A percentile compares a stretch with the other conserved stretches of the same genome.
These are phyloP conservation scores for Hemicrepidius hirtus DNA, from an alignment of 2,888 invertebrate species.

Conservation along the genomic window DNA sequence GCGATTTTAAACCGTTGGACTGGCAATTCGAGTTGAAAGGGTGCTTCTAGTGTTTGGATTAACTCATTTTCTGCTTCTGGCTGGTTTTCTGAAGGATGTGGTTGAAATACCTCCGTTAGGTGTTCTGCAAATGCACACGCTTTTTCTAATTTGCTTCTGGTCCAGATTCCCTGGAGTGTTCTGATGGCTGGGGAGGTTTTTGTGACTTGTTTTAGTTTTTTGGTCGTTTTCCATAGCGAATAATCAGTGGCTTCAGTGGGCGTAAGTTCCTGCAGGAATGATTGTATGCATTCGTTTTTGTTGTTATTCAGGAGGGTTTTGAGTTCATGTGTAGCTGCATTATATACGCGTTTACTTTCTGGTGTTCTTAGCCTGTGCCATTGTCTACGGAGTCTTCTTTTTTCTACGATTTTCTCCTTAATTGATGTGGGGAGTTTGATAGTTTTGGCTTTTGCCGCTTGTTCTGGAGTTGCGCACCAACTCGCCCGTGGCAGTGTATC, in stretches of 20 bases:
- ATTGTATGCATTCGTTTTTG: conserved; percentile 27
- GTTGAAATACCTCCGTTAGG: conserved; percentile 30
- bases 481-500: conserved; percentile 41
- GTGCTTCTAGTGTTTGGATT: conserved; percentile 9
- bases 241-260: conserved; percentile 19
- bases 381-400: conserved; percentile 49
- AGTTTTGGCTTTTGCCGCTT: not conserved
- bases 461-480: conserved; percentile 21
- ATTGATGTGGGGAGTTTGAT: conserved; percentile 34
- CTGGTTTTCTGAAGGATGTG: conserved; percentile 30
- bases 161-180: conserved; percentile 22
- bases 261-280: conserved; percentile 28
- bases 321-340: conserved; percentile 47
- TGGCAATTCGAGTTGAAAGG: conserved; percentile 14
- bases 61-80: conserved; percentile 28
- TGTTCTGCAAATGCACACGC: conserved; percentile 31
- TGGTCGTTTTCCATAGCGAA: conserved; percentile 30
- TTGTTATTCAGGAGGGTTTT: conserved; percentile 40
- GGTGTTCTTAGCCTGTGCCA: conserved; percentile 49
- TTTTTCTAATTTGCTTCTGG: conserved; percentile 35
- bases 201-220: conserved; percentile 32
- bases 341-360: conserved; percentile 45
- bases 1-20: conserved; percentile 15
- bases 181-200: conserved; percentile 23
- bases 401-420: conserved; percentile 47